A percentile compares a stretch with the other conserved stretches of the same genome.
Evolutionary conservation across 2,797 vertebrate genomes (phyloP).

Genomic region (Helarctos malayanus): DNA sequence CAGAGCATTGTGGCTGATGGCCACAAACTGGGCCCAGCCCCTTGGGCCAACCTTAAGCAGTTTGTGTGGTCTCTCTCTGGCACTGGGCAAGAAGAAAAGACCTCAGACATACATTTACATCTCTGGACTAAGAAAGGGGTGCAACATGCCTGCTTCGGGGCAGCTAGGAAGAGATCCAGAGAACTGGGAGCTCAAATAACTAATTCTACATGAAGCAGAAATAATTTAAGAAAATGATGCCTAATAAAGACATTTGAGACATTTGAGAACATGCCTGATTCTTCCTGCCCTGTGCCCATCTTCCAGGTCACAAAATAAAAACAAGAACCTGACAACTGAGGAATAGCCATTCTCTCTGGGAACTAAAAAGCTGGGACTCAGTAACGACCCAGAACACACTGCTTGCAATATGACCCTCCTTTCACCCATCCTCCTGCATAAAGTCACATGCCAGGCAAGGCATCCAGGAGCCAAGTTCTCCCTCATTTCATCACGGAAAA

Average conservation of each 20-base stretch:
- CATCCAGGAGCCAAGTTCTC: neutral
- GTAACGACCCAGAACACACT: neutral
- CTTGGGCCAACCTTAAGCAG: neutral
- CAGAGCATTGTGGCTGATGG: neutral
- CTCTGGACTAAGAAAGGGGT: neutral
- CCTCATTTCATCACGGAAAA: neutral
- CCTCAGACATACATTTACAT: neutral
- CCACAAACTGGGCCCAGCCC: neutral
- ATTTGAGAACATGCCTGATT: slow-evolving; percentile 61
- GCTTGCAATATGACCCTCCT: neutral
- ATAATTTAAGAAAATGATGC: slow-evolving; percentile 69
- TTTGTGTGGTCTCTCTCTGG: neutral
- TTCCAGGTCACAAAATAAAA: slow-evolving; percentile 70
- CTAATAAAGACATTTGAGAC: slow-evolving; percentile 33
- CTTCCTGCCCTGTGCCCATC: neutral
- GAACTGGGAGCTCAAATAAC: neutral
- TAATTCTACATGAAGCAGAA: neutral
- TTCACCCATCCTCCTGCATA: slow-evolving; percentile 11
- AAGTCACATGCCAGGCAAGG: neutral
- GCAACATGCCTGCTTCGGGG: neutral
- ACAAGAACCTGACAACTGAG: neutral
- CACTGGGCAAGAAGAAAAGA: neutral
- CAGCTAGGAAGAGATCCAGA: neutral
- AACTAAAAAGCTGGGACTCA: neutral
- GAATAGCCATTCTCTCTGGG: slow-evolving; percentile 52